Percentiles rank a stretch among this genome's conserved stretches.
Evolutionary conservation across 1,140 invertebrate species (phyloP).

Genomic region (Coptotermes formosanus): DNA sequence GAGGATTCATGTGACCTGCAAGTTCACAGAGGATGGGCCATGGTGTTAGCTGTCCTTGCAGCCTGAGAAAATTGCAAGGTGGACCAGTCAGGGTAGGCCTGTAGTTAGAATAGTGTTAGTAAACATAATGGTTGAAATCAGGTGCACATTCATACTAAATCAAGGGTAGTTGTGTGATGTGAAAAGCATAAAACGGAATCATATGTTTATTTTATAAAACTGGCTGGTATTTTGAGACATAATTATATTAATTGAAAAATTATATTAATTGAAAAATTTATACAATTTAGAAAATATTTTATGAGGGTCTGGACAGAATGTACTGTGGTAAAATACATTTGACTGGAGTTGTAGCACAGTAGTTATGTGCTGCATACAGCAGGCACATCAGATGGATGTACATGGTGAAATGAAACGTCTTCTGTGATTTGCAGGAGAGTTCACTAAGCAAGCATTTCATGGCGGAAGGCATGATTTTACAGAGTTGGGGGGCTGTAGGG

Average conservation of each 20-base stretch:
- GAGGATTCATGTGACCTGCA: slow-evolving; percentile 91
- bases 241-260: too few relatives aligned
- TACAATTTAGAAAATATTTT: too few relatives aligned
- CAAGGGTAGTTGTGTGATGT: neutral
- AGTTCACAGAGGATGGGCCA: slow-evolving; percentile 82
- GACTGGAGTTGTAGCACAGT: too few relatives aligned
- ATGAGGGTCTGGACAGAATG: too few relatives aligned
- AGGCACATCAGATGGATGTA: too few relatives aligned
- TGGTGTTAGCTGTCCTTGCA: slow-evolving; percentile 67
- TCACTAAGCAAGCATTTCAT: slow-evolving; percentile 76
- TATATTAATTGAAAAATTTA: too few relatives aligned
- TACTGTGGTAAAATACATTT: too few relatives aligned
- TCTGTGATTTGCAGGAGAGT: slow-evolving; percentile 55
- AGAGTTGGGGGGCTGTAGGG: slow-evolving; percentile 83
- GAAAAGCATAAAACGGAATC: neutral
- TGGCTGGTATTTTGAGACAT: too few relatives aligned
- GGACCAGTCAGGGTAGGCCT: slow-evolving; percentile 71
- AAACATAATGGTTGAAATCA: too few relatives aligned
- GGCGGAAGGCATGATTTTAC: slow-evolving; percentile 86
- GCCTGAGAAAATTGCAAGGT: slow-evolving; percentile 63
- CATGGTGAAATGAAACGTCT: too few relatives aligned
- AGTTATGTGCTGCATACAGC: too few relatives aligned
- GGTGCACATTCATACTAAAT: neutral
- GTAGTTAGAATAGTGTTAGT: slow-evolving; percentile 37
- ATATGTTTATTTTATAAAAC: neutral